Evolutionary conservation across 2,888 invertebrate genomes (phyloP), one percentile per base, ranked within the genome.

Genomic region (Cephalotes varians): DNA sequence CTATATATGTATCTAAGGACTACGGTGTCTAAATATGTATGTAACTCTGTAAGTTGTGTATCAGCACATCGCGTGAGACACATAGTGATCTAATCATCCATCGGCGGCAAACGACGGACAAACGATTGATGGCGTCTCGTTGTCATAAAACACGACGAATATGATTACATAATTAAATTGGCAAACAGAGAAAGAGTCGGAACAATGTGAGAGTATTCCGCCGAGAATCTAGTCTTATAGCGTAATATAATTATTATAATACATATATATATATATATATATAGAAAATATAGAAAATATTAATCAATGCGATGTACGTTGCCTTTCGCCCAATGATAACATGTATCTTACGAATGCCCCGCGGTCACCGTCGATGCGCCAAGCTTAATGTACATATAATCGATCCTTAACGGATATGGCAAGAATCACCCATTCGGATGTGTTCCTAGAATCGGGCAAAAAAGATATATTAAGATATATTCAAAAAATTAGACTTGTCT

Each of bases 201-300:
- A 58, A 82, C 37, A 82, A 86, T 77, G 86, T 85, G 74, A 84
- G 73, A 84, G 44, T 76, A 88, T 72, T 86, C 89, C 88, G 88
- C 86, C 90, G 87, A 86, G 81, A 90, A 89, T 90, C 90, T 90
- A 90, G 90, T 90, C 90, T 86, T 88, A 85, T 88, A 90, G 88
- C 83, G 72, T 90, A 88, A 86, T 80, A 73, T 90, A 88, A 86
- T 80, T 79, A 85, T 77, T 83, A 82, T 84, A 86, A 86, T 82
- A 83, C 51, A 79, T 49, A 79, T 82, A 83, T 65, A 79, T 56
- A 76, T 69, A 82, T 56, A 77, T 15, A 44, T 62, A 71, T 34
- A 71, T 77, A n/a, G n/a, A n/a, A 54, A 49, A 81, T 74, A 83
- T 85, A 86, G 85, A 83, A 83, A 86, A 81, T 81, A 87, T 56